Evolutionary conservation across 2,797 vertebrate genomes (phyloP).

Genomic region (Channa striata): DNA sequence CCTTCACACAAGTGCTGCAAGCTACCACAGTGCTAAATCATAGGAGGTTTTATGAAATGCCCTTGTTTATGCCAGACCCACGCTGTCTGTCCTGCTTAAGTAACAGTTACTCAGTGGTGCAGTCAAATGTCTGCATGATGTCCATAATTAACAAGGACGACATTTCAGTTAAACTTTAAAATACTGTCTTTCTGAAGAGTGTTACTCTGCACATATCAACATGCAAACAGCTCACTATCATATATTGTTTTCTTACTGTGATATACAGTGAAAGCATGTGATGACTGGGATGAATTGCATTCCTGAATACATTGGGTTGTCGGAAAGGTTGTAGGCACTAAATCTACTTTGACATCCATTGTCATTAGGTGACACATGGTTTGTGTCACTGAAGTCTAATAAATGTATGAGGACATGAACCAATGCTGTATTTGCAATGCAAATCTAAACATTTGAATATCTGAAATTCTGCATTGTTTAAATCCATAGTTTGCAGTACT

Average conservation of each 20-base stretch:
- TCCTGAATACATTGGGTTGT: background rate
- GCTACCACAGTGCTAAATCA: slow-evolving; percentile 24
- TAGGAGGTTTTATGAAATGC: slow-evolving; percentile 27
- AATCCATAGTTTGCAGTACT: background rate
- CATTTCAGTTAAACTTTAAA: background rate
- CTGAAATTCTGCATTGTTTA: background rate
- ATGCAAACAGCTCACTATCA: background rate
- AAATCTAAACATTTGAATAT: background rate
- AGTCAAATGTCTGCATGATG: slow-evolving; percentile 16
- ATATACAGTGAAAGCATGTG: background rate
- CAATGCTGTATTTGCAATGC: background rate
- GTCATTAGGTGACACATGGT: background rate
- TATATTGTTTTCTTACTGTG: no score
- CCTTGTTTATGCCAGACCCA: slow-evolving; percentile 33
- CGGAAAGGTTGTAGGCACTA: background rate
- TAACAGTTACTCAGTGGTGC: slow-evolving; percentile 27
- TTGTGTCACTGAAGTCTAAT: background rate
- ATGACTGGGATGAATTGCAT: background rate
- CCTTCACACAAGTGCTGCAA: slow-evolving; percentile 19
- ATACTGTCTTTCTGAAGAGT: background rate
- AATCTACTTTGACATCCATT: background rate
- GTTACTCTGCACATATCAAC: background rate
- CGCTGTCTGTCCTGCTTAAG: slow-evolving; percentile 2
- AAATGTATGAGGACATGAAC: background rate
- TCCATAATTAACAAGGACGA: background rate